These are phyloP conservation scores for Tholera decimalis DNA, from an alignment of 2,888 invertebrate species.

Conservation along the genomic window DNA sequence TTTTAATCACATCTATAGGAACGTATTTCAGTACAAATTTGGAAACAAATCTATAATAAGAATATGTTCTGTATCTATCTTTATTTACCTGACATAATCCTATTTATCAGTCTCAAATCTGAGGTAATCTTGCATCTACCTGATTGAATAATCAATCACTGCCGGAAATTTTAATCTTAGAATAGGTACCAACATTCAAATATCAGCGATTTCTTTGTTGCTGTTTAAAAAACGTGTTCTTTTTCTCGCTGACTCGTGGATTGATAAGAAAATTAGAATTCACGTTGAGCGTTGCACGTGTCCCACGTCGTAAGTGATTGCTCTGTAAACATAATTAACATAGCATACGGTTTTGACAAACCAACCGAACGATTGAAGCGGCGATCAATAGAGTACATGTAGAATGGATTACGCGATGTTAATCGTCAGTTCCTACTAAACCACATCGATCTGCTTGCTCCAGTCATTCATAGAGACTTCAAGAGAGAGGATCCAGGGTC, in stretches of 20 bases:
- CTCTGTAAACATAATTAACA: conserved; percentile 62
- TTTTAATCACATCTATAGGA: neutral
- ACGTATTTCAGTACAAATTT: neutral
- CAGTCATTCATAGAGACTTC: neutral
- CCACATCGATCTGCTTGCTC: neutral
- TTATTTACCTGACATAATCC: neutral
- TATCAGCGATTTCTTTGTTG: conserved; percentile 36
- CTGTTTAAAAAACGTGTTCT: conserved; percentile 30
- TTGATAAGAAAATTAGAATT: conserved; percentile 66
- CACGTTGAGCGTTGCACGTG: conserved; percentile 72
- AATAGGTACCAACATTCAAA: conserved; percentile 21
- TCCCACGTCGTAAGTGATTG: conserved; percentile 53
- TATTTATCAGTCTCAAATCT: neutral
- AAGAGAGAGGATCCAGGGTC: too few species aligned
- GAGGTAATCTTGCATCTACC: neutral
- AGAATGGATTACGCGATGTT: neutral
- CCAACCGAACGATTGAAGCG: neutral
- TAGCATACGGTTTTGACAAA: neutral
- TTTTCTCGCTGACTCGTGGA: conserved; percentile 36
- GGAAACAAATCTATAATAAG: neutral
- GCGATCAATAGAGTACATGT: neutral
- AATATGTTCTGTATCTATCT: neutral
- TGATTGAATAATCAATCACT: conserved; percentile 35
- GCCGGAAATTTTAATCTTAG: conserved; percentile 18
- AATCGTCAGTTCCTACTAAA: neutral